A percentile compares a stretch with the other conserved stretches of the same genome.
Evolutionary conservation across 2,113 vertebrate species (phyloP).

Genomic region (Platysteira castanea): DNA sequence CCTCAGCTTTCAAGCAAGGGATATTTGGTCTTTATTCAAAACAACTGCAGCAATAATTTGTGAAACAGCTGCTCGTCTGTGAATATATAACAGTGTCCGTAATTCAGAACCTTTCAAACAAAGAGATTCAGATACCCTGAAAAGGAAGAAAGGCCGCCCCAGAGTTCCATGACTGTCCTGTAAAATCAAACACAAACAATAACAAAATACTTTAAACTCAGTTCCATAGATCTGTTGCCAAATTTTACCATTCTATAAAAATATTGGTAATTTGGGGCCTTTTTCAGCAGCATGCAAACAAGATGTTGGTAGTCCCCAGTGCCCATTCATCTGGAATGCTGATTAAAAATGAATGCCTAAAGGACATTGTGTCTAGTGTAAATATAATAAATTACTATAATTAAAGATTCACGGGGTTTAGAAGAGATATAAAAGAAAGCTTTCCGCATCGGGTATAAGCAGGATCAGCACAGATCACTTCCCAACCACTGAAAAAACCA

Average conservation of each 20-base stretch:
- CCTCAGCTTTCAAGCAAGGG: background rate
- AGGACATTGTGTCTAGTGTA: background rate
- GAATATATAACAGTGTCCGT: background rate
- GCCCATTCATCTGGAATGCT: background rate
- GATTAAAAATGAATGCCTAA: background rate
- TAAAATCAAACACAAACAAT: constrained; percentile 59
- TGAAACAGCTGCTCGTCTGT: background rate
- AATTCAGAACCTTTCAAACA: background rate
- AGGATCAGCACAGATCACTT: background rate
- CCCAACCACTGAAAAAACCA: background rate
- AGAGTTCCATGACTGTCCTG: constrained; percentile 57
- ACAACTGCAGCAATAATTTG: background rate
- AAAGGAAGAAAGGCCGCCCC: constrained; percentile 74
- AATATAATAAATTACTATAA: background rate
- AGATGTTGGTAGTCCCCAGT: background rate
- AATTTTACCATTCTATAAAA: background rate
- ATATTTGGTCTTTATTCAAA: background rate
- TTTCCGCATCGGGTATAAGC: background rate
- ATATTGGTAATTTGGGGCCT: background rate
- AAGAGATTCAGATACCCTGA: constrained; percentile 67
- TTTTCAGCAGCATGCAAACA: background rate
- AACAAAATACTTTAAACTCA: background rate
- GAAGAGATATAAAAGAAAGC: background rate
- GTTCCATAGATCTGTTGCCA: background rate
- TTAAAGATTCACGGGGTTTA: background rate